Evolutionary conservation across 2,888 invertebrate species (phyloP).

Genomic region (Drosophila dives): DNA sequence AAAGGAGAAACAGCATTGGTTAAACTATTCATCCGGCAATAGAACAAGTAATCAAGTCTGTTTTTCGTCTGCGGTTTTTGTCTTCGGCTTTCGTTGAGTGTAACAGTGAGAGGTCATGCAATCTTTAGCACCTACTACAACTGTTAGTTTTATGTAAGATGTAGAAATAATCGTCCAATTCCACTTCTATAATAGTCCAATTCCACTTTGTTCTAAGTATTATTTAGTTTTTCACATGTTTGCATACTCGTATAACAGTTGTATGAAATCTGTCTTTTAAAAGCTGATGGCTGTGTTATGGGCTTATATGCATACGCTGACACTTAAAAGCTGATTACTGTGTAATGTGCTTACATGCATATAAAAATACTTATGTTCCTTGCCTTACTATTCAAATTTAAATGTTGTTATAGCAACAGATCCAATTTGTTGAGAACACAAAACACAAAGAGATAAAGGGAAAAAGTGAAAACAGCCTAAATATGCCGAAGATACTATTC

Average conservation of each 20-base stretch:
- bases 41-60: neutral
- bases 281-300: neutral
- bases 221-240: neutral
- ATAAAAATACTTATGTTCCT: neutral
- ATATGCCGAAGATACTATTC: slow-evolving; percentile 56
- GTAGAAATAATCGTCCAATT: neutral
- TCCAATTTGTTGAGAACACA: slow-evolving; percentile 37
- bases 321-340: neutral
- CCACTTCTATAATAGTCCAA: neutral
- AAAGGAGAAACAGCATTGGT: neutral
- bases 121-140: neutral
- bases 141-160: neutral
- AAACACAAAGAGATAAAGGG: slow-evolving; percentile 23
- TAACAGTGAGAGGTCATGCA: neutral
- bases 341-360: neutral
- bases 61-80: neutral
- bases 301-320: neutral
- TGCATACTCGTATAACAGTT: neutral
- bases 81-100: neutral
- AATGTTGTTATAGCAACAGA: slow-evolving; percentile 56
- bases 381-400: slow-evolving; percentile 22
- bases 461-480: slow-evolving; percentile 13
- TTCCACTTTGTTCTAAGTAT: neutral
- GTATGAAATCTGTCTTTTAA: neutral
- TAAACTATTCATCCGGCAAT: neutral